Percentiles rank a stretch among this genome's conserved stretches.
phyloP scores from a whole-genome alignment of 1,140 invertebrate species.

The Trichoplusia ni region DNA sequence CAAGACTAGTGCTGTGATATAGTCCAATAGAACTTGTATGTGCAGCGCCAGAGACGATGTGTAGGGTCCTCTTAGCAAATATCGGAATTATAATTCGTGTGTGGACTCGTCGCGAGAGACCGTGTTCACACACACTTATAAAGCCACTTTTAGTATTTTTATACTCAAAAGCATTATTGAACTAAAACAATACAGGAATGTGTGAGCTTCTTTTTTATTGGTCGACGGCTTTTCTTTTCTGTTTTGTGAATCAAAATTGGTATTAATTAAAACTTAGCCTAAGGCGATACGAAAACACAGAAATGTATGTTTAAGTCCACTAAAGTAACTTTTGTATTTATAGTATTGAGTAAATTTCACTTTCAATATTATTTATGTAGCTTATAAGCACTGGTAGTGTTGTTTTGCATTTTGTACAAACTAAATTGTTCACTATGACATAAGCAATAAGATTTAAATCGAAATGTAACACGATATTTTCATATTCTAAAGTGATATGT shows the following conservation, averaged over 20 bases:
- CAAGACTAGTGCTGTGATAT: constrained; percentile 84
- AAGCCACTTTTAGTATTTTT: constrained; percentile 70
- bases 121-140: constrained; percentile 21
- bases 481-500: constrained; percentile 77
- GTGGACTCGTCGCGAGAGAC: neutral
- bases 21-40: constrained; percentile 53
- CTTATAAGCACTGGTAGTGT: constrained; percentile 65
- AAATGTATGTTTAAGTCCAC: constrained; percentile 38
- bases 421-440: constrained; percentile 53
- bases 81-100: constrained; percentile 43
- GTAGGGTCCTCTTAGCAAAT: constrained; percentile 62
- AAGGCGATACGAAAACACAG: constrained; percentile 26
- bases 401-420: constrained; percentile 71
- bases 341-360: constrained; percentile 52
- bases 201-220: constrained; percentile 71
- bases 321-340: constrained; percentile 49
- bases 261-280: constrained; percentile 33
- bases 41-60: constrained; percentile 38
- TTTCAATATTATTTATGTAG: constrained; percentile 71
- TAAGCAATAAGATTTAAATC: constrained; percentile 67
- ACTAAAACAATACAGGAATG: constrained; percentile 72
- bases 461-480: constrained; percentile 68
- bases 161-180: constrained; percentile 62
- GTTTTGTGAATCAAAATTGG: constrained; percentile 44
- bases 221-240: constrained; percentile 50